A percentile compares a stretch with the other conserved stretches of the same genome.
Conservation (phyloP, 2,888 invertebrate genomes). For the Hirtodrosophila cameraria region DNA sequence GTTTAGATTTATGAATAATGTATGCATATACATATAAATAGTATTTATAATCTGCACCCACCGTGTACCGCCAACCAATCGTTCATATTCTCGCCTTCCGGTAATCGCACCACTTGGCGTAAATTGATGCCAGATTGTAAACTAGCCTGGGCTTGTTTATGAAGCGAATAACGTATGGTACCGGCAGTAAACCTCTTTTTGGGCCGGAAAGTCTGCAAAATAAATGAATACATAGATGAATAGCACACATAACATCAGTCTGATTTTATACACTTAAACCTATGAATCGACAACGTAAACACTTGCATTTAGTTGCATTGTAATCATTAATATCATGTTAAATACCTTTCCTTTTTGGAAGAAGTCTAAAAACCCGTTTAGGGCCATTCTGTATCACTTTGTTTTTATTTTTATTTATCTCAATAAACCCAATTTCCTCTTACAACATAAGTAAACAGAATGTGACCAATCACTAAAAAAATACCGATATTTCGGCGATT, state of each 20-base stretch:
- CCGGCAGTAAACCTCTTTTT: conserved; percentile 95
- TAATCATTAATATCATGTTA: conserved; percentile 11
- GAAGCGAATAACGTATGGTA: conserved; percentile 92
- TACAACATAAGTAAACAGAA: conserved; percentile 31
- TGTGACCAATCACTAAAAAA: conserved; percentile 35
- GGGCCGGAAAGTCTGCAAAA: conserved; percentile 93
- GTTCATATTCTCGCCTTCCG: conserved; percentile 92
- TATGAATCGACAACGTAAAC: conserved; percentile 6
- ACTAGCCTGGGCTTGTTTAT: conserved; percentile 96
- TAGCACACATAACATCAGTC: too few relatives aligned
- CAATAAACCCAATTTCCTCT: conserved; percentile 11
- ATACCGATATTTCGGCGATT: conserved; percentile 14
- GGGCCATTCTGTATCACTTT: conserved; percentile 85
- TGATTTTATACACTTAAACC: conserved; percentile 1
- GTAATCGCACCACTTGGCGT: conserved; percentile 91
- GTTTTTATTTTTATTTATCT: conserved; percentile 8
- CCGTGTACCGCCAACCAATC: conserved; percentile 97
- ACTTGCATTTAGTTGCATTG: neutral
- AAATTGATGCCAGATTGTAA: conserved; percentile 95
- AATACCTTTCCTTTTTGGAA: conserved; percentile 91
- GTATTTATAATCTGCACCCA: conserved; percentile 74
- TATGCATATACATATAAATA: conserved; percentile 53
- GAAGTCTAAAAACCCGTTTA: conserved; percentile 90
- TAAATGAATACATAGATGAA: too few relatives aligned
- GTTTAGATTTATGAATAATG: too few relatives aligned